These are phyloP conservation scores for Palloptera scutellata DNA, from an alignment of 2,888 invertebrate species.

Conservation along the genomic window DNA sequence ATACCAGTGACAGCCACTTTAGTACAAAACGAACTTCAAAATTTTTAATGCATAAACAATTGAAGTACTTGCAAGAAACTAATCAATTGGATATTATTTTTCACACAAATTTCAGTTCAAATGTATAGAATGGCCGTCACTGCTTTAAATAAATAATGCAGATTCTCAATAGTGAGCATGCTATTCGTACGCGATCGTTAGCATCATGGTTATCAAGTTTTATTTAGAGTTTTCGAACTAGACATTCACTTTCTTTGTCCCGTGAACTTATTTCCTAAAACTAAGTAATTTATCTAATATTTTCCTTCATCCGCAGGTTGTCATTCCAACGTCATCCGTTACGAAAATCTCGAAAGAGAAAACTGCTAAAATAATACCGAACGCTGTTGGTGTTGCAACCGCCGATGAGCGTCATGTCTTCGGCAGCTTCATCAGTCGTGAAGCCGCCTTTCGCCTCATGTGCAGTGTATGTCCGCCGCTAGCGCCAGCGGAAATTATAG, in stretches of 20 bases:
- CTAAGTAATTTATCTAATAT: conserved; percentile 37
- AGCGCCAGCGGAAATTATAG: conserved; percentile 58
- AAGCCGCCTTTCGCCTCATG: conserved; percentile 88
- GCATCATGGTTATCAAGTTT: too few species aligned
- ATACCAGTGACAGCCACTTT: too few species aligned
- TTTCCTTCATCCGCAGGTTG: conserved; percentile 67
- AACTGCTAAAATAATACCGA: conserved; percentile 92
- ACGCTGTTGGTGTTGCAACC: conserved; percentile 86
- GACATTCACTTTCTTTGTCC: not conserved
- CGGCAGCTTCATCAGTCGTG: conserved; percentile 87
- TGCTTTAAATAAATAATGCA: too few species aligned
- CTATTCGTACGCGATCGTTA: not conserved
- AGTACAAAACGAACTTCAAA: too few species aligned
- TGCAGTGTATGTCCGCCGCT: conserved; percentile 79
- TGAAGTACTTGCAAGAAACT: too few species aligned
- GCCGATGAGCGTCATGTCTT: conserved; percentile 87
- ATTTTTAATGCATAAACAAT: too few species aligned
- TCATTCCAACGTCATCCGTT: conserved; percentile 87
- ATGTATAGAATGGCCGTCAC: too few species aligned
- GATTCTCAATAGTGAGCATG: not conserved
- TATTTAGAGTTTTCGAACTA: not conserved
- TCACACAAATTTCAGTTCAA: too few species aligned
- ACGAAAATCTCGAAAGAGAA: conserved; percentile 90
- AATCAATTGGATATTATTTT: too few species aligned
- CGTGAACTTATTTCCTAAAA: not conserved